Base-by-base conservation (phyloP, 2,797 vertebrate species). In the Myotis myotis region DNA sequence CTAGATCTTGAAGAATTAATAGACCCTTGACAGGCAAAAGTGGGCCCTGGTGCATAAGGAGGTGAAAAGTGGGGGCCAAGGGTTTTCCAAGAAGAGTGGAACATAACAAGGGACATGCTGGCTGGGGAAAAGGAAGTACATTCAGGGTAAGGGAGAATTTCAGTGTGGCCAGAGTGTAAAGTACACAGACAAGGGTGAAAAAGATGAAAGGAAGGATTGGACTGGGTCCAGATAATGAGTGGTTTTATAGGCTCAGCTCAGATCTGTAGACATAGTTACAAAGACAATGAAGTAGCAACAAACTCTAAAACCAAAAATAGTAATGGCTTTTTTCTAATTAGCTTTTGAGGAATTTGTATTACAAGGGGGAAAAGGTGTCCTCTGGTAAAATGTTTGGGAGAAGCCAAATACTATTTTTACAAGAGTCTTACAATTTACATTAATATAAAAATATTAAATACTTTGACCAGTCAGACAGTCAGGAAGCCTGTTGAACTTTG, bases 1-100 rank as follows among this genome's bases (percentile, higher is more conserved):
- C 38, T 68, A 66, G 64, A 80, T 51, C 76, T 78, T 47, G 47
- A 93, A 84, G 85, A 93, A 91, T 5, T 6, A 87, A 55, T 8
- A 83, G 53, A 15, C 9, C 12, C 66, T 28, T 75, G 68, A 30
- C 11, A 60, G 75, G 38, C 38, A 36, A 38, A 76, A 25, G 41
- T 68, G 19, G 51, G 30, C 25, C 10, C 33, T 23, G n/a, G 22
- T 17, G 19, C 33, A 78, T 33, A 92, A 3, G 9, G 13, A 36
- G 25, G 10, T 16, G 19, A 13, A 13, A 57, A 8, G 44, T 71
- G 44, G 64, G 9, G 12, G 8, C 23, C 2, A 4, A 72, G 12
- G 2, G 23, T 28, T 72, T 87, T 91, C 86, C 22, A 75, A 86
- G 41, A 38, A 72, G 60, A 60, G 28, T 10, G 64, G n/a, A n/a